Base-by-base conservation (phyloP, 1,140 invertebrate species). In the Drosophila quadrilineata region DNA sequence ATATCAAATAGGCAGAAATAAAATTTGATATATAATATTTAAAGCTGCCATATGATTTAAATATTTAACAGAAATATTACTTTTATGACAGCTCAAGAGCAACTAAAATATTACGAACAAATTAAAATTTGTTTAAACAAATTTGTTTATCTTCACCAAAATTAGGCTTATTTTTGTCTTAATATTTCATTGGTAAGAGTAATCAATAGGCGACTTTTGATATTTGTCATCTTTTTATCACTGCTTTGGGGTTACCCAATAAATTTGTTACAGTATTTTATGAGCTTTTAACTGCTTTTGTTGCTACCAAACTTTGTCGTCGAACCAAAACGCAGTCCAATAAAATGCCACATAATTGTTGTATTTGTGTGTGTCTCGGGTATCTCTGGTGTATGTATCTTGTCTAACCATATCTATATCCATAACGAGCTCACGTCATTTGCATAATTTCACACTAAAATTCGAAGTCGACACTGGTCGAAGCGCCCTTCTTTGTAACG, bases 251-350 rank as follows among this genome's bases (percentile, higher is more conserved):
- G 36, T 84, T 84, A 43, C 79, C 28, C 79, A 84, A 84, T 85
- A 71, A 84, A 84, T 79, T 74, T 71, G 79, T 84, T 85, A 84
- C 56, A 85, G 66, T 84, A 84, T 84, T 84, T 84, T 84, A 84
- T 75, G 70, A 65, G 67, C 62, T 79, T 86, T 84, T 84, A 84
- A 84, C 79, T 84, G 80, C 56, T 80, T 84, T 84, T 84, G 79
- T 84, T 46, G 79, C 79, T 84, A 84, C 79, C 70, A 85, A 57
- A 70, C 60, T 67, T 71, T 77, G 74, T 84, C 49, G 56, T 74
- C 48, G 31, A 29, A 49, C 12, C 63, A 71, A 67, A 62, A 56
- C 63, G 43, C 54, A 38, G 56, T 29, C 60, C 40, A 57, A 84
- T 82, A 66, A 76, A 75, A 69, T 54, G 43, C 31, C 50, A 28